Conservation (phyloP, 2,888 invertebrate genomes). For the Scaptomyza reducta region DNA sequence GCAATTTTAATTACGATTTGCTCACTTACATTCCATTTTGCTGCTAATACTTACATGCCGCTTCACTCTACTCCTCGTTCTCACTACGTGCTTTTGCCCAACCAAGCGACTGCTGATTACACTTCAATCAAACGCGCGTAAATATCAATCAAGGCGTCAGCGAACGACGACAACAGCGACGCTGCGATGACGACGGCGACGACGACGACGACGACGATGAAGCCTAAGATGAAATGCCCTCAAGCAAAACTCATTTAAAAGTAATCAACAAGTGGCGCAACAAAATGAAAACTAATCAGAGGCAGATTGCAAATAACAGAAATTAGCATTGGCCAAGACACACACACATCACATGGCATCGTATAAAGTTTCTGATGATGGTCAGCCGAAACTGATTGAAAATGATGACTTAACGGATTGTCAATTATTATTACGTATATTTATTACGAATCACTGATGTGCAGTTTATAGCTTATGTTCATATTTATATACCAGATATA, state of each 20-base stretch:
- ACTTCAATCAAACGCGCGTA: slow-evolving; percentile 78
- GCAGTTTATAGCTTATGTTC: neutral
- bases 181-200: neutral
- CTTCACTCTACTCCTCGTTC: neutral
- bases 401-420: slow-evolving; percentile 1
- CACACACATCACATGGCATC: neutral
- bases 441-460: neutral
- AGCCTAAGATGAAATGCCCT: slow-evolving; percentile 49
- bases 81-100: slow-evolving; percentile 7
- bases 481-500: neutral
- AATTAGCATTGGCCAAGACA: slow-evolving; percentile 1
- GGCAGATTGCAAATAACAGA: slow-evolving; percentile 24
- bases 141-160: slow-evolving; percentile 71
- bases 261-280: slow-evolving; percentile 74
- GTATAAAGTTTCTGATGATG: neutral
- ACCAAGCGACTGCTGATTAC: slow-evolving; percentile 66
- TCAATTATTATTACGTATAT: neutral
- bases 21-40: slow-evolving; percentile 74
- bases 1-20: slow-evolving; percentile 77
- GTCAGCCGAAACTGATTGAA: neutral
- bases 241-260: slow-evolving; percentile 76
- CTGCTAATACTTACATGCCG: slow-evolving; percentile 59
- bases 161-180: slow-evolving; percentile 5
- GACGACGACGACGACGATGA: slow-evolving; percentile 10
- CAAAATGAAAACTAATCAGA: slow-evolving; percentile 49